phyloP scores from a whole-genome alignment of 1,140 invertebrate species.

The Penaeus japonicus region DNA sequence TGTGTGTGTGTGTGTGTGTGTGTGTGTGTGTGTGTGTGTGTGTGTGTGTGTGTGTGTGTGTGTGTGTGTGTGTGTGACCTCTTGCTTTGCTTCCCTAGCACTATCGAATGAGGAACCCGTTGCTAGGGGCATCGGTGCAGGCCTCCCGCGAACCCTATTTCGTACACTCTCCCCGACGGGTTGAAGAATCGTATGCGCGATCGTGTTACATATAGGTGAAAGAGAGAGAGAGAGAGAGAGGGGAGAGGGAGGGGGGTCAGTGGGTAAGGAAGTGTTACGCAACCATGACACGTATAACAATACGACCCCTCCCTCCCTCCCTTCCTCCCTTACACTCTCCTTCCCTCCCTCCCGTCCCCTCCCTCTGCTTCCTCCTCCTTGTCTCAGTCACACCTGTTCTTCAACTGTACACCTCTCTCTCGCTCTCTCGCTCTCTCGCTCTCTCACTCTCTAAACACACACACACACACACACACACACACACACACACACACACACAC shows the following conservation, averaged over 20 bases:
- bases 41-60: too few species aligned
- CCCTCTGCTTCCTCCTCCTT: not conserved
- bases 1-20: too few species aligned
- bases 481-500: not conserved
- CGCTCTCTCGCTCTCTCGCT: not conserved
- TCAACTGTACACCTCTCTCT: not conserved
- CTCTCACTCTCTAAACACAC: not conserved
- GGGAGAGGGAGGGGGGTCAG: not conserved
- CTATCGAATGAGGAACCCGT: too few species aligned
- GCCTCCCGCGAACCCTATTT: too few species aligned
- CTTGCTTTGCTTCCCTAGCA: too few species aligned
- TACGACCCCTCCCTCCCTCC: not conserved
- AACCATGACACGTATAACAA: not conserved
- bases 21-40: too few species aligned
- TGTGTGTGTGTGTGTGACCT: too few species aligned
- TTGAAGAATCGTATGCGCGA: too few species aligned
- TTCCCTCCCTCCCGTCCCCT: not conserved
- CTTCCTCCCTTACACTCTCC: not conserved
- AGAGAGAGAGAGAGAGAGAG: not conserved
- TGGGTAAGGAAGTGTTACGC: not conserved
- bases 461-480: not conserved
- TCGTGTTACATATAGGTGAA: too few species aligned
- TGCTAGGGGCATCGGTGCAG: too few species aligned
- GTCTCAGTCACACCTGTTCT: not conserved
- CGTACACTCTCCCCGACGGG: too few species aligned